Base-by-base conservation (phyloP, 2,797 vertebrate genomes). In the Coccyzus lansbergi region DNA sequence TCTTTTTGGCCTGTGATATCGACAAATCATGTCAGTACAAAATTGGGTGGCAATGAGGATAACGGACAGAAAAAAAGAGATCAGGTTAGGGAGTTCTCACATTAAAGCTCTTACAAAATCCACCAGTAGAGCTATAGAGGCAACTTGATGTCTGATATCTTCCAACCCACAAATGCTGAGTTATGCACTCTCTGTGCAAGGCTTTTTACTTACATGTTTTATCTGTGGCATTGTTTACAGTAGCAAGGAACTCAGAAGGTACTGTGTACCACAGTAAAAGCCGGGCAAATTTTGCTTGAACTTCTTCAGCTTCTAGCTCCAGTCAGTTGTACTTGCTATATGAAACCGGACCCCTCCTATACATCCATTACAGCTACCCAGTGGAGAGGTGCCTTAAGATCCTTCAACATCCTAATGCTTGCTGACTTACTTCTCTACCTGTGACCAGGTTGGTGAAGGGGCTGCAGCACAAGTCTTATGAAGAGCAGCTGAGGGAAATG, bases 311-410 rank as follows among this genome's bases (percentile, higher is more conserved):
- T 56, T 28, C 51, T 49, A 34, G 48, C 29, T 84, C 51, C 59
- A 24, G 15, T 29, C 63, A 69, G 34, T 24, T 63, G 24, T 8
- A 49, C 2, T 0, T 7, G 19, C 49, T 67, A 2, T 0, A 0
- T 0, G 7, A 70, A 33, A 55, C 0, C 26, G 42, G 70, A 42
- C 7, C 16, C 5, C 34, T 88, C 55, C 38, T 75, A 28, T 15
- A 24, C 36, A 49, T 20, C 44, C 8, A 2, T 25, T 4, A 68
- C n/a, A 72, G 64, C 36, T 63, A 11, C 18, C 26, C 0, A 0
- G 6, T 14, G 25, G 24, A 78, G 40, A 9, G 51, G 77, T 4
- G 5, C 9, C 70, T 46, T 10, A 31, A 69, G 20, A 55, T 77
- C 48, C 52, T 58, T 44, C 55, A 9, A 4, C 42, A 72, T 38